Conservation (phyloP, 2,888 invertebrate genomes). For the Salticus scenicus region DNA sequence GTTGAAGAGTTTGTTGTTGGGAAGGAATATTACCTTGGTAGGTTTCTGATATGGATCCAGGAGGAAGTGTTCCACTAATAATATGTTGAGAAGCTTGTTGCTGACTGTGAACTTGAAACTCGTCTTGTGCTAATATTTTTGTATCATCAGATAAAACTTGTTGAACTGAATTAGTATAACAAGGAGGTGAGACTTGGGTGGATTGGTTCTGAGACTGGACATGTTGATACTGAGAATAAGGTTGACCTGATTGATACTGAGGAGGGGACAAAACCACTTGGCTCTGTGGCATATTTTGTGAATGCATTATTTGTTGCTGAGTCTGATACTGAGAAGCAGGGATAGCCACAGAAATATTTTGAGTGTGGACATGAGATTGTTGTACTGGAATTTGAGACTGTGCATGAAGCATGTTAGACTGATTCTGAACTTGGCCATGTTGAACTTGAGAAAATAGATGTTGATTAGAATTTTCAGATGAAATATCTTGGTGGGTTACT, state of each 20-base stretch:
- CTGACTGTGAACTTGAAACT: constrained; percentile 33
- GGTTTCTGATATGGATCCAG: background rate
- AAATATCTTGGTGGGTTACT: constrained; percentile 41
- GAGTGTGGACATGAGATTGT: constrained; percentile 28
- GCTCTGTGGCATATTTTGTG: constrained; percentile 27
- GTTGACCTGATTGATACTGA: constrained; percentile 29
- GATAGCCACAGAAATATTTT: constrained; percentile 24
- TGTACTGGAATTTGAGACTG: constrained; percentile 21
- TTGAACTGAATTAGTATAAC: constrained; percentile 36
- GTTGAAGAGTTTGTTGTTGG: constrained; percentile 37
- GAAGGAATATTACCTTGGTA: constrained; percentile 24
- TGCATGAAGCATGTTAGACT: background rate
- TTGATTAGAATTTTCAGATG: constrained; percentile 47
- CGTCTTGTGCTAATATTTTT: constrained; percentile 29
- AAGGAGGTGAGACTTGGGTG: constrained; percentile 23
- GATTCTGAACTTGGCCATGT: constrained; percentile 24
- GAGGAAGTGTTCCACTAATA: constrained; percentile 19
- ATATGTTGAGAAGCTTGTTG: constrained; percentile 30
- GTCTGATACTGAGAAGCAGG: constrained; percentile 35
- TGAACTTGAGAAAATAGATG: constrained; percentile 33
- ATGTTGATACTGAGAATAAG: constrained; percentile 47
- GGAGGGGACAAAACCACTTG: constrained; percentile 25
- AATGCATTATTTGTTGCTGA: constrained; percentile 79
- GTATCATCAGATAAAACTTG: constrained; percentile 21
- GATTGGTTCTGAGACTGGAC: constrained; percentile 31